Percentiles rank a stretch among this genome's conserved stretches.
These are phyloP conservation scores for Hylyphantes graminicola DNA, from an alignment of 1,140 invertebrate genomes.

Conservation along the genomic window DNA sequence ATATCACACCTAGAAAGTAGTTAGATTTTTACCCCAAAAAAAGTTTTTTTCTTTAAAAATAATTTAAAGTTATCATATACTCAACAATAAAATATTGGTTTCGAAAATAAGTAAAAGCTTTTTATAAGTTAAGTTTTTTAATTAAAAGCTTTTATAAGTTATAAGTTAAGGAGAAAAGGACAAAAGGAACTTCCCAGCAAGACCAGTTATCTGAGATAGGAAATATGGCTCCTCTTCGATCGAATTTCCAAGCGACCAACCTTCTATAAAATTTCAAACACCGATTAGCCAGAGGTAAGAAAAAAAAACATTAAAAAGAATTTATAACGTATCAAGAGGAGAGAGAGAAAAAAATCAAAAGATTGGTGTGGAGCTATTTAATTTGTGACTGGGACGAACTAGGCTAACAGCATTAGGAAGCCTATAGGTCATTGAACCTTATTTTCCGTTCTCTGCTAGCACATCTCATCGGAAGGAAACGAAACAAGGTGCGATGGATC, in stretches of 20 bases:
- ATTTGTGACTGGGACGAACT: conserved; percentile 50
- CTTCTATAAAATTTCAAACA: conserved; percentile 39
- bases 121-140: no score
- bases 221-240: conserved; percentile 12
- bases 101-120: no score
- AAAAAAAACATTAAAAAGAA: conserved; percentile 3
- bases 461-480: conserved; percentile 24
- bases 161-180: neutral
- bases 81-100: no score
- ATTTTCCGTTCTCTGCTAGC: conserved; percentile 26
- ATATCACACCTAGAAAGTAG: no score
- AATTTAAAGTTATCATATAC: no score
- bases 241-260: conserved; percentile 12
- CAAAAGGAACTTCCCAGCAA: neutral
- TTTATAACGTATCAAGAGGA: neutral
- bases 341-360: conserved; percentile 13
- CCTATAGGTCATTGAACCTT: conserved; percentile 42
- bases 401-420: conserved; percentile 57
- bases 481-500: neutral
- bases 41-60: no score
- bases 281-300: conserved; percentile 33
- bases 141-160: no score
- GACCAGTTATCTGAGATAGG: neutral
- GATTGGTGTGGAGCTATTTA: conserved; percentile 29
- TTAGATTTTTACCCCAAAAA: no score